Evolutionary conservation across 2,113 vertebrate species (phyloP).

Genomic region (Pholis gunnellus): DNA sequence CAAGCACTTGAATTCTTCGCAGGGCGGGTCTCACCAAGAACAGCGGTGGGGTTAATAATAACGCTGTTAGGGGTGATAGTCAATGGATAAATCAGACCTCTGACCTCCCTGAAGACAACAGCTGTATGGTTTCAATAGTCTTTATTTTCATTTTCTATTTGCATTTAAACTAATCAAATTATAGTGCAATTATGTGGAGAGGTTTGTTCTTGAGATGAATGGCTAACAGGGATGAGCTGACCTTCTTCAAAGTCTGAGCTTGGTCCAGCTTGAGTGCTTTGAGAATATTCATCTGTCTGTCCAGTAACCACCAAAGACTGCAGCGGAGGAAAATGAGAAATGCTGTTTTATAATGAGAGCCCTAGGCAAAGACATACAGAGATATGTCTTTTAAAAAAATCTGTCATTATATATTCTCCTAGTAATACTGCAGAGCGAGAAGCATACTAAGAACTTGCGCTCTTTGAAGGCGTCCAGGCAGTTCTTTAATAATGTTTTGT

Average conservation of each 20-base stretch:
- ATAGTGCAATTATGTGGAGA: neutral
- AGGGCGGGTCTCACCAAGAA: neutral
- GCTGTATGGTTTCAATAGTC: neutral
- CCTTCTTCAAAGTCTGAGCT: conserved; percentile 44
- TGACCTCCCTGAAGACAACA: neutral
- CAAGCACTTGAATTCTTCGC: neutral
- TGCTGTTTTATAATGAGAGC: conserved; percentile 79
- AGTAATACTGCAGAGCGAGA: conserved; percentile 73
- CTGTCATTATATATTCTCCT: conserved; percentile 81
- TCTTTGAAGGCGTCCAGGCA: conserved; percentile 64
- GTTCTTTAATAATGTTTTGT: conserved; percentile 60
- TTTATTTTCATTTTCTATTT: conserved; percentile 16
- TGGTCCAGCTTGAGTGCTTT: conserved; percentile 47
- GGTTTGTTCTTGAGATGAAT: conserved; percentile 25
- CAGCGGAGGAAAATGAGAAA: conserved; percentile 76
- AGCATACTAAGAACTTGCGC: conserved; percentile 67
- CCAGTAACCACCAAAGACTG: conserved; percentile 70
- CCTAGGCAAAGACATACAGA: conserved; percentile 78
- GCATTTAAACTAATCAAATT: neutral
- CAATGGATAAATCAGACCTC: neutral
- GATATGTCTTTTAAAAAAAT: conserved; percentile 78
- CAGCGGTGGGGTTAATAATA: neutral
- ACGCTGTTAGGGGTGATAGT: neutral
- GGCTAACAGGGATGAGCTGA: conserved; percentile 32
- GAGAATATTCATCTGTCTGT: conserved; percentile 72